phyloP scores from a whole-genome alignment of 2,888 invertebrate genomes.

The Sphinx pinastri region DNA sequence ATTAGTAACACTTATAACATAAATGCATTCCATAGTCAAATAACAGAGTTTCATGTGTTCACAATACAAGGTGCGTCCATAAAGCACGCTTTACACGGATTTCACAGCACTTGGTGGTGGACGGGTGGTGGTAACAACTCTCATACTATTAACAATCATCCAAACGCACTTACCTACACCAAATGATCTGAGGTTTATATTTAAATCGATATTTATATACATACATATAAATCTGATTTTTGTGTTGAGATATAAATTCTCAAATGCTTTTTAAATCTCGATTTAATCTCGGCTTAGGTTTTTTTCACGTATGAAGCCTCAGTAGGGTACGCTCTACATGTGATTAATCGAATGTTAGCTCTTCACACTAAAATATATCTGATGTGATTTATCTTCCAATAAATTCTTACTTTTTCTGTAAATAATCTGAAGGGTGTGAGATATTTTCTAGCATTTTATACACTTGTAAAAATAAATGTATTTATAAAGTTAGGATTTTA shows the following conservation, averaged over 20 bases:
- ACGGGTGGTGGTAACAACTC: conserved; percentile 36
- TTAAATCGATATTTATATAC: background rate
- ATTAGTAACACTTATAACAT: background rate
- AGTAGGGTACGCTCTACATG: background rate
- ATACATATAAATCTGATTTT: background rate
- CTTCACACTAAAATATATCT: background rate
- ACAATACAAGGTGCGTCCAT: conserved; percentile 38
- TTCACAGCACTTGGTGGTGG: conserved; percentile 36
- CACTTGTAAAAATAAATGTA: conserved; percentile 17
- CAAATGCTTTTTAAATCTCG: background rate
- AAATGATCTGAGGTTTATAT: background rate
- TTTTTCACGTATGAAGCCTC: background rate
- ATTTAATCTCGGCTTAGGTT: background rate
- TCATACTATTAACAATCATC: conserved; percentile 32
- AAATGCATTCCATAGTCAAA: conserved; percentile 59
- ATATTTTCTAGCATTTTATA: background rate
- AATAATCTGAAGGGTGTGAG: background rate
- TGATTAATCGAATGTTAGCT: background rate
- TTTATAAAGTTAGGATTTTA: background rate
- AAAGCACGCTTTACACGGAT: conserved; percentile 44
- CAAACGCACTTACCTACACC: background rate
- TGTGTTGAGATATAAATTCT: background rate
- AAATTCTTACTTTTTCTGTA: background rate
- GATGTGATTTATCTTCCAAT: background rate
- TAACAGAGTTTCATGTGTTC: conserved; percentile 40